phyloP scores from a whole-genome alignment of 2,113 vertebrate genomes.

The Toxostoma redivivum region DNA sequence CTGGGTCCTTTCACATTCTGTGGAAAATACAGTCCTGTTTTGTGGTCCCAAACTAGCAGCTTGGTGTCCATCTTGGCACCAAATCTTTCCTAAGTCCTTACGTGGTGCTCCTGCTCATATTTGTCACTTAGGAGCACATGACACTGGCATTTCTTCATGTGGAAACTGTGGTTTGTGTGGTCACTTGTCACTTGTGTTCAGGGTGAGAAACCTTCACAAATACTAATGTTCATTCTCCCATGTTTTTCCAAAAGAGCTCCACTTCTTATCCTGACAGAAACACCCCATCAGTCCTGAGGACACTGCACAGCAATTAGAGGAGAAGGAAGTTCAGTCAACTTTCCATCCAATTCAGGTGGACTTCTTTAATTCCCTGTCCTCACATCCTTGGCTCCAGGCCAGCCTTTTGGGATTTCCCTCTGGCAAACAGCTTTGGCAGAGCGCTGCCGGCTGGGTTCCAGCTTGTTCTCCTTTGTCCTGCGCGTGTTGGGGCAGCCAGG shows the following conservation, averaged over 20 bases:
- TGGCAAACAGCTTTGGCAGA: constrained; percentile 33
- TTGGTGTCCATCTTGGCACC: neutral
- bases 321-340: neutral
- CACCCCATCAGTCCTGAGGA: neutral
- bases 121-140: neutral
- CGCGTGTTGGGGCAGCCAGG: neutral
- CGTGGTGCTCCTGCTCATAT: neutral
- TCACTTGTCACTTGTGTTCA: neutral
- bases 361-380: neutral
- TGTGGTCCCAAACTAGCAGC: neutral
- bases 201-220: neutral
- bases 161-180: neutral
- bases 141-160: neutral
- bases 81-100: neutral
- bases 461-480: constrained; percentile 9
- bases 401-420: constrained; percentile 44
- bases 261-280: neutral
- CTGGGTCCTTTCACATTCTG: neutral
- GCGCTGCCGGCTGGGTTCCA: constrained; percentile 5
- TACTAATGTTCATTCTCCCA: neutral
- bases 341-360: neutral
- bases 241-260: neutral
- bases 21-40: neutral
- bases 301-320: neutral
- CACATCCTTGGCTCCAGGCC: constrained; percentile 19